Evolutionary conservation across 2,113 vertebrate genomes (phyloP).

Genomic region (Cyphomyrus plagiostoma): DNA sequence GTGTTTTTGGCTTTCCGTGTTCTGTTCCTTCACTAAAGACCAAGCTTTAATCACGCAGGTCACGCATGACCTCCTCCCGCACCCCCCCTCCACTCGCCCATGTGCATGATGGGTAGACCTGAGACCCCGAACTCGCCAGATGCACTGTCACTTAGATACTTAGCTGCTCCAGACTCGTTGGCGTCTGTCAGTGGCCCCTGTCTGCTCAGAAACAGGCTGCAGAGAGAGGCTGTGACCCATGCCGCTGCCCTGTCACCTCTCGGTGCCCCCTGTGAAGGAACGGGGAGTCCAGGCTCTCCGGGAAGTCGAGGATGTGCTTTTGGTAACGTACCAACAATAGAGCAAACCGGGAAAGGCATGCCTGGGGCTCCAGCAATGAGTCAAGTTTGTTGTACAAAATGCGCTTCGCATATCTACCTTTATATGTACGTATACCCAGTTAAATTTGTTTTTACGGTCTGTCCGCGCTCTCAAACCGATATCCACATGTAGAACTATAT

Average conservation of each 20-base stretch:
- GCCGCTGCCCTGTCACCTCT: neutral
- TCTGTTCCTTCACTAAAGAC: neutral
- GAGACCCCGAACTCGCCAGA: constrained; percentile 5
- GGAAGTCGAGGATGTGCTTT: neutral
- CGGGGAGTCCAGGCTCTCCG: neutral
- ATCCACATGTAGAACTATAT: constrained; percentile 26
- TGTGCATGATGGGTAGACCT: constrained; percentile 11
- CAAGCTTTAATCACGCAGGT: neutral
- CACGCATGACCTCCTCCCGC: neutral
- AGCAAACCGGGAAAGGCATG: neutral
- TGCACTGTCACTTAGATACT: constrained; percentile 17
- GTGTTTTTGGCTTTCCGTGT: neutral
- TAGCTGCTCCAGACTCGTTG: constrained; percentile 7
- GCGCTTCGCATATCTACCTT: neutral
- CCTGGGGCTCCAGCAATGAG: neutral
- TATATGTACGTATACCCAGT: neutral
- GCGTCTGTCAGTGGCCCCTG: constrained; percentile 16
- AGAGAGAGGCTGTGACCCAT: constrained; percentile 10
- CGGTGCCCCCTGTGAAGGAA: neutral
- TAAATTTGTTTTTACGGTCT: neutral
- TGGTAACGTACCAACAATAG: neutral
- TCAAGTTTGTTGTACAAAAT: neutral
- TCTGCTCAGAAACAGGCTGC: neutral
- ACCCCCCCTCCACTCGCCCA: neutral
- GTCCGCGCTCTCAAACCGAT: neutral